Percentiles rank a stretch among this genome's conserved stretches.
Evolutionary conservation across 2,797 vertebrate genomes (phyloP).

Genomic region (Coluber constrictor): DNA sequence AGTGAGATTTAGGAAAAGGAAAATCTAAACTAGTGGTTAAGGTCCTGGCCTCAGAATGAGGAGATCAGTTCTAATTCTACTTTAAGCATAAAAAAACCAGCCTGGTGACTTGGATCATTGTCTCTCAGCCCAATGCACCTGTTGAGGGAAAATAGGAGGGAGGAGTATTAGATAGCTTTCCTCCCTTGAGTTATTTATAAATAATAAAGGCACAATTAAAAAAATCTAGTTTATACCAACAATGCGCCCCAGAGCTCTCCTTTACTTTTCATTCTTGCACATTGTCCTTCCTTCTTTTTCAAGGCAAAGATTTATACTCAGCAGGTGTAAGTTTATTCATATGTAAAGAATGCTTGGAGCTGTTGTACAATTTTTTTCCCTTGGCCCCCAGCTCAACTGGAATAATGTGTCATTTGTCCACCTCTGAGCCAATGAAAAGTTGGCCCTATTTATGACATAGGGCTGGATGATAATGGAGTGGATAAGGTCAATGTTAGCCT

Average conservation of each 20-base stretch:
- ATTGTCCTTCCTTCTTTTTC: not conserved
- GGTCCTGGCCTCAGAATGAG: not conserved
- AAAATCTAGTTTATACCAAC: not conserved
- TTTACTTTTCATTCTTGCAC: not conserved
- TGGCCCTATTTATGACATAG: not conserved
- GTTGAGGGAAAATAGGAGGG: not conserved
- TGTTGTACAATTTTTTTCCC: not conserved
- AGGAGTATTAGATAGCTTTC: not conserved
- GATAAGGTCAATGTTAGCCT: not conserved
- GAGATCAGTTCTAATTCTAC: not conserved
- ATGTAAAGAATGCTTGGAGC: not conserved
- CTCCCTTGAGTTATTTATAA: not conserved
- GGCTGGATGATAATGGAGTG: not conserved
- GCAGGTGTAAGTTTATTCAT: not conserved
- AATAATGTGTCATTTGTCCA: not conserved
- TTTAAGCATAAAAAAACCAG: not conserved
- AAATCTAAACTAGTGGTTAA: not conserved
- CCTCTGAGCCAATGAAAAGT: not conserved
- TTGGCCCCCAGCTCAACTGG: not conserved
- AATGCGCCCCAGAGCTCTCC: not conserved
- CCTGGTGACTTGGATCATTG: not conserved
- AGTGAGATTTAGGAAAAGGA: not conserved
- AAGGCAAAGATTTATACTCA: not conserved
- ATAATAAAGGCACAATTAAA: not conserved
- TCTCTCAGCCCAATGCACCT: not conserved